phyloP scores from a whole-genome alignment of 2,113 vertebrate genomes.

The Uria aalge region DNA sequence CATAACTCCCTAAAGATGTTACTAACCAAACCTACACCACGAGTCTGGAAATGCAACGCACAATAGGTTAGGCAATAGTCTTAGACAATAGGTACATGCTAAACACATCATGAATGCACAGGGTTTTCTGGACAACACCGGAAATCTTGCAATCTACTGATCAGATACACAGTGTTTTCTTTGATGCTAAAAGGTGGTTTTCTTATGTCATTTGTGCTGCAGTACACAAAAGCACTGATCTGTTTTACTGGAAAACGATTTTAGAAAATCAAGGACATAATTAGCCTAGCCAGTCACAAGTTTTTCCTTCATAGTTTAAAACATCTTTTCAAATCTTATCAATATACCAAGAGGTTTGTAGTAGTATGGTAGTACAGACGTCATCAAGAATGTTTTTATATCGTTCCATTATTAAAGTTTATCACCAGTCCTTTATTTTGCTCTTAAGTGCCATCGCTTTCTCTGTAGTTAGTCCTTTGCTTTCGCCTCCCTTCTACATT shows the following conservation, averaged over 20 bases:
- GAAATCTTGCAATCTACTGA: background rate
- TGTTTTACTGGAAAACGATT: background rate
- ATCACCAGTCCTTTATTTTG: background rate
- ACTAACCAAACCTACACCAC: background rate
- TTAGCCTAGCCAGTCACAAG: background rate
- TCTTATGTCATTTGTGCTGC: background rate
- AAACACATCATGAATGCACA: background rate
- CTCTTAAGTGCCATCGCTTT: background rate
- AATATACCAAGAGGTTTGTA: background rate
- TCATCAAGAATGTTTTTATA: background rate
- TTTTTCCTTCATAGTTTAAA: background rate
- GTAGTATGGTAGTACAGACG: background rate
- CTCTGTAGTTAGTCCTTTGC: background rate
- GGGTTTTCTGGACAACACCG: background rate
- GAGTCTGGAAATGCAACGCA: background rate
- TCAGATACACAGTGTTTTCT: background rate
- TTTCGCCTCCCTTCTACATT: background rate
- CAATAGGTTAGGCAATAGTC: background rate
- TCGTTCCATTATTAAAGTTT: background rate
- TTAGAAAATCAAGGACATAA: background rate
- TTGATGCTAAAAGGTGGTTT: background rate
- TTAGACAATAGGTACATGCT: background rate
- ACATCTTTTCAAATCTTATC: background rate
- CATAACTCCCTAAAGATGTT: background rate
- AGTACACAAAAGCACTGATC: background rate